Conservation (phyloP, 2,888 invertebrate genomes). For the Tetragnatha montana region DNA sequence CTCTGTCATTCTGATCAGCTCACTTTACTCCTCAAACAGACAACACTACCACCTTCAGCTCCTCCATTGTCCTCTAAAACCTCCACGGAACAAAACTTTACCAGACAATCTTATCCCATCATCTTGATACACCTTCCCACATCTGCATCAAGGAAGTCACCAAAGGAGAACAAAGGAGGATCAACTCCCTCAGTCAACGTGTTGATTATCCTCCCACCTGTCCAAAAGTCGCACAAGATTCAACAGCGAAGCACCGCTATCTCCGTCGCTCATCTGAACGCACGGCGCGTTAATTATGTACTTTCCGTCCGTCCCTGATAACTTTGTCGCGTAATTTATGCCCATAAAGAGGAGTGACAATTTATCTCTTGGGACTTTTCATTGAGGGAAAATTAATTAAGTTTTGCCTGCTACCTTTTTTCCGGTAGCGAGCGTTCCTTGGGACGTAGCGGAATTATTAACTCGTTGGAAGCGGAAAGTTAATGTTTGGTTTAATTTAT, state of each 20-base stretch:
- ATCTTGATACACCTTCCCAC: neutral
- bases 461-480: neutral
- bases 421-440: neutral
- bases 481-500: neutral
- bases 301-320: neutral
- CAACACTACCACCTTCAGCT: too few species aligned
- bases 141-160: neutral
- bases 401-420: neutral
- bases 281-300: neutral
- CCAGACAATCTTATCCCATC: neutral
- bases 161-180: neutral
- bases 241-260: neutral
- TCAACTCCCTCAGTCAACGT: neutral
- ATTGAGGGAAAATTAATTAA: neutral
- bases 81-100: too few species aligned
- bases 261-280: neutral
- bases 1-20: too few species aligned
- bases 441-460: neutral
- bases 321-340: slow-evolving; percentile 1
- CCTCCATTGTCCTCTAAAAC: too few species aligned
- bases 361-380: slow-evolving; percentile 1
- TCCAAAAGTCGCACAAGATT: neutral
- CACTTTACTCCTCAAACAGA: too few species aligned
- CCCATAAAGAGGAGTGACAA: neutral
- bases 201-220: neutral